Conservation (phyloP, 2,113 vertebrate genomes). For the Gobiocypris rarus region DNA sequence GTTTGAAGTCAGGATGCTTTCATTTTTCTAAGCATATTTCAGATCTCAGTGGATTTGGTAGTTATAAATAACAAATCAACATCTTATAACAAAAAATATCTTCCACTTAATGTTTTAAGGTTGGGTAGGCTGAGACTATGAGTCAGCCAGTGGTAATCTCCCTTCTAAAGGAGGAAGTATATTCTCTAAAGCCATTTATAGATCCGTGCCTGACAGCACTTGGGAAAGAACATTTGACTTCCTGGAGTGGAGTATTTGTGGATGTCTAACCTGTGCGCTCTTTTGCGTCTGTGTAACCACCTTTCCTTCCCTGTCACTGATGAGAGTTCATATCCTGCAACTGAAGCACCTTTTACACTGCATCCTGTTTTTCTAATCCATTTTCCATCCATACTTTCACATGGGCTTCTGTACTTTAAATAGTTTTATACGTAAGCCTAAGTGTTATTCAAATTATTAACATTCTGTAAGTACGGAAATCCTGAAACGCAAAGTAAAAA, state of each 20-base stretch:
- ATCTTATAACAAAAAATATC: slow-evolving; percentile 3
- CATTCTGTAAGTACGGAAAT: too few relatives aligned
- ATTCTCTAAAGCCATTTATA: slow-evolving; percentile 61
- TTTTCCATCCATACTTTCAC: slow-evolving; percentile 22
- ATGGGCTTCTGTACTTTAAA: neutral
- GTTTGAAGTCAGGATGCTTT: slow-evolving; percentile 19
- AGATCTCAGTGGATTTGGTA: slow-evolving; percentile 25
- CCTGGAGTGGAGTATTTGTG: slow-evolving; percentile 61
- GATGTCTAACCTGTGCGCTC: slow-evolving; percentile 54
- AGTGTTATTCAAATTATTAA: too few relatives aligned
- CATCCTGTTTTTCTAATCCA: slow-evolving; percentile 68
- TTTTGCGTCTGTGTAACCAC: slow-evolving; percentile 57
- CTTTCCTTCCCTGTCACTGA: slow-evolving; percentile 65
- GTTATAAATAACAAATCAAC: slow-evolving; percentile 2
- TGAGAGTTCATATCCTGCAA: slow-evolving; percentile 45
- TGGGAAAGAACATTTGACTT: slow-evolving; percentile 69
- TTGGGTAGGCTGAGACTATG: slow-evolving; percentile 36
- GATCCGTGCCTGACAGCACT: slow-evolving; percentile 50
- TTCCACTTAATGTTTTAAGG: neutral
- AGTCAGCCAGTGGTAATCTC: slow-evolving; percentile 5
- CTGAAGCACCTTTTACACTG: neutral
- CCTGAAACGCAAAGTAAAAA: too few relatives aligned
- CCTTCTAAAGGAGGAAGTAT: slow-evolving; percentile 45
- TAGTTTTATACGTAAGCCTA: neutral
- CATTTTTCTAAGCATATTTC: neutral